These are phyloP conservation scores for Ascidia mentula DNA, from an alignment of 23 tunicate species.

Conservation along the genomic window DNA sequence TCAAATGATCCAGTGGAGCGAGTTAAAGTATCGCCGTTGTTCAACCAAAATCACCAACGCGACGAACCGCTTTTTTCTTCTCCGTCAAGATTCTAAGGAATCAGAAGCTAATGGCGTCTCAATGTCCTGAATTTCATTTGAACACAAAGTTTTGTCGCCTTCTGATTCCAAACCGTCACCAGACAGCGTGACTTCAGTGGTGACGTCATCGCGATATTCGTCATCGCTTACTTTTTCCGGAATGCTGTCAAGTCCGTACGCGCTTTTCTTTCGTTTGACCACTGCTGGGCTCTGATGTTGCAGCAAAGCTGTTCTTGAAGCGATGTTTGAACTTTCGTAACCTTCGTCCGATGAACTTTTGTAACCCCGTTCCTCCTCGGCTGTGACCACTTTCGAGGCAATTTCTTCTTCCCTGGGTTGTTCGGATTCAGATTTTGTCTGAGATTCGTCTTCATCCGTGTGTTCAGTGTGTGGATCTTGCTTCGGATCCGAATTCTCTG, in stretches of 20 bases:
- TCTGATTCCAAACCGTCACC: too few species aligned
- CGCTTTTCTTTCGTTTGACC: not conserved
- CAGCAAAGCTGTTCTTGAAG: not conserved
- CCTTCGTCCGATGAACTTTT: conserved; percentile 9
- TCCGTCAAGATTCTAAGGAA: too few species aligned
- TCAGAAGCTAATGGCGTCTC: too few species aligned
- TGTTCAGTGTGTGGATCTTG: not conserved
- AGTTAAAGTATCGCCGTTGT: too few species aligned
- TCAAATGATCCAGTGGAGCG: too few species aligned
- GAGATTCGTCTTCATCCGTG: not conserved
- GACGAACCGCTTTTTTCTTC: too few species aligned
- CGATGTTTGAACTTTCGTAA: not conserved
- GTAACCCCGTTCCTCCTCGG: conserved; percentile 2
- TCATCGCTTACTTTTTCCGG: conserved; percentile 7
- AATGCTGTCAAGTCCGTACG: not conserved
- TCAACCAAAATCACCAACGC: too few species aligned
- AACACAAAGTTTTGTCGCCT: too few species aligned
- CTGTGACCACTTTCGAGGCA: too few species aligned
- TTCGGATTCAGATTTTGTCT: not conserved
- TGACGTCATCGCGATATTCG: not conserved
- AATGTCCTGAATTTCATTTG: too few species aligned
- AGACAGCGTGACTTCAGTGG: too few species aligned
- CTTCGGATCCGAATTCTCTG: not conserved
- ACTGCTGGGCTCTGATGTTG: not conserved
- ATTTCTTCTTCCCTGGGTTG: not conserved